Evolutionary conservation across 2,797 vertebrate species (phyloP).

Genomic region (Lophotriccus pileatus): DNA sequence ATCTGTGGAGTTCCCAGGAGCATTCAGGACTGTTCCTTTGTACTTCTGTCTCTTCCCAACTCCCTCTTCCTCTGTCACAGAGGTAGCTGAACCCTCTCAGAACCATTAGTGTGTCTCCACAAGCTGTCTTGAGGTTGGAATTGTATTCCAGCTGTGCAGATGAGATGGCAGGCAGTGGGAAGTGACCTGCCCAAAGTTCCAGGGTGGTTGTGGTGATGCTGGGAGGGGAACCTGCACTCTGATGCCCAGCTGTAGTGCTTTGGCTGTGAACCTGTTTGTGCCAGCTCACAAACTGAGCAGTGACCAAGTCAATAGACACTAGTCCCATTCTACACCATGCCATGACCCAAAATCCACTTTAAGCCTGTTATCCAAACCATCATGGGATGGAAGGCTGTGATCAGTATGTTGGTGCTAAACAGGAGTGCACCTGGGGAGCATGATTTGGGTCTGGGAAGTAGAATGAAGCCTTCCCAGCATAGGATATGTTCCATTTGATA

Average conservation of each 20-base stretch:
- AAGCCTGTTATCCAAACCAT: background rate
- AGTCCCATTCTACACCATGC: background rate
- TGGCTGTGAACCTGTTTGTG: too few species aligned
- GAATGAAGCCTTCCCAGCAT: background rate
- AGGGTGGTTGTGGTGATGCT: background rate
- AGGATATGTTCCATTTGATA: background rate
- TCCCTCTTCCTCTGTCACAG: background rate
- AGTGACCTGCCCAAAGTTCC: background rate
- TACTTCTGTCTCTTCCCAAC: background rate
- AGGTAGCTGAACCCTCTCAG: background rate
- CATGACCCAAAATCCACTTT: background rate
- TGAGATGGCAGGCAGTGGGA: background rate
- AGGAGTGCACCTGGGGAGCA: background rate
- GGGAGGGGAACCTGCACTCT: background rate
- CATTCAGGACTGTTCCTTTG: background rate
- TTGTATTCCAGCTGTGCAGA: background rate
- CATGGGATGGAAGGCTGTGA: background rate
- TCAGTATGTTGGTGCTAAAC: background rate
- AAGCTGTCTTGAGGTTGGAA: background rate
- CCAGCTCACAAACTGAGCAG: too few species aligned
- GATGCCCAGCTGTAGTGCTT: too few species aligned
- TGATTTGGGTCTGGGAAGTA: background rate
- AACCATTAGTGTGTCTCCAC: background rate
- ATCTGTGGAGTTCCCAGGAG: background rate
- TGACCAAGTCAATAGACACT: too few species aligned